A percentile compares a stretch with the other conserved stretches of the same genome.
Conservation (phyloP, 1,140 invertebrate genomes). For the Penaeus chinensis region DNA sequence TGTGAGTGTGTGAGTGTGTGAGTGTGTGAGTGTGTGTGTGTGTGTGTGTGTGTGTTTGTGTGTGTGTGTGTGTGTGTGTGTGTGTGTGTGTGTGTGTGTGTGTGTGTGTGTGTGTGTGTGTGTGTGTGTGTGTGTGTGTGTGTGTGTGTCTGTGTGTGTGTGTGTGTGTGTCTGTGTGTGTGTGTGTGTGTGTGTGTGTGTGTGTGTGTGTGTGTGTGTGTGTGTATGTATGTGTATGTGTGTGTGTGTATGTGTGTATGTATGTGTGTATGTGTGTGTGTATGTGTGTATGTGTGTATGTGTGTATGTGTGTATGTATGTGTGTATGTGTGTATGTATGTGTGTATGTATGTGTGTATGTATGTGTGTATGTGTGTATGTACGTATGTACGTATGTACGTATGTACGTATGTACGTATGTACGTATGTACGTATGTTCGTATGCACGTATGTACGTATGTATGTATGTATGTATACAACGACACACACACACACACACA, state of each 20-base stretch:
- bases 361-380: neutral
- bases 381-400: neutral
- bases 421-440: neutral
- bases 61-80: too few species aligned
- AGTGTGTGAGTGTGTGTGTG: neutral
- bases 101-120: neutral
- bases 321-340: neutral
- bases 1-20: neutral
- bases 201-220: neutral
- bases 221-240: neutral
- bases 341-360: neutral
- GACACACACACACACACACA: constrained; percentile 11
- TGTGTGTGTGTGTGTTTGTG: neutral
- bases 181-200: neutral
- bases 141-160: neutral
- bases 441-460: neutral
- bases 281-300: neutral
- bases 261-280: neutral
- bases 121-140: neutral
- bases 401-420: constrained; percentile 10
- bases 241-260: neutral
- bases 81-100: too few species aligned
- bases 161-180: neutral
- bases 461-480: neutral
- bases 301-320: neutral